Evolutionary conservation across 2,113 vertebrate species (phyloP), one percentile per base, ranked within the genome.

Genomic region (Gymnorhina tibicen): DNA sequence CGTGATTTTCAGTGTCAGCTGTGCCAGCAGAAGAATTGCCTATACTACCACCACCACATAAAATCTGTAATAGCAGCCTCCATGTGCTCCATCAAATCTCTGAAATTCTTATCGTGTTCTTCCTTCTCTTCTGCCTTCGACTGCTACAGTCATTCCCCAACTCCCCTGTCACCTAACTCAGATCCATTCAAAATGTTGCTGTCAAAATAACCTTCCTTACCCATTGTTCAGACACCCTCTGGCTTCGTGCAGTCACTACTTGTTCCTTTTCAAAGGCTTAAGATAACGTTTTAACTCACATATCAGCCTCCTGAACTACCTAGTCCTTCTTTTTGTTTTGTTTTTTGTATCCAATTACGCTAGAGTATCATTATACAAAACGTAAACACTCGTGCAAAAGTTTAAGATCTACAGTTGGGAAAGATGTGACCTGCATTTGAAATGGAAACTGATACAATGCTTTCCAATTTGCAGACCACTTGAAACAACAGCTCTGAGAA

Each of bases 131-230:
- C 79, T 72, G 88, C 60, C 85, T 84, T 67, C 1, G 0, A 68
- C 50, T 35, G 52, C 59, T 62, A 60, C 55, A 85, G 69, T 75
- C 68, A 18, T 72, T 75, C 69, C 17, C 28, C 11, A 35, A 30
- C 41, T 78, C 63, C 76, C 73, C 64, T 58, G 79, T 69, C 88
- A 94, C 73, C 88, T 64, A 92, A 60, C 72, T 87, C 77, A 14
- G 64, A 84, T 89, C 86, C 69, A 81, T 89, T 96, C 94, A 91
- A 93, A 97, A 94, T 14, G 92, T 8, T 91, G 73, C 88, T 96
- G 96, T 95, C 94, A 96, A 95, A 97, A 96, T 96, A 96, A 89
- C 92, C 86, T 97, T 95, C 88, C 86, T 91, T 32, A 46, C 10
- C 91, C 81, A 91, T 95, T 96, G 94, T 96, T 95, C 95, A 73